Conservation (phyloP, 1,140 invertebrate genomes). For the Anastatus disparis region DNA sequence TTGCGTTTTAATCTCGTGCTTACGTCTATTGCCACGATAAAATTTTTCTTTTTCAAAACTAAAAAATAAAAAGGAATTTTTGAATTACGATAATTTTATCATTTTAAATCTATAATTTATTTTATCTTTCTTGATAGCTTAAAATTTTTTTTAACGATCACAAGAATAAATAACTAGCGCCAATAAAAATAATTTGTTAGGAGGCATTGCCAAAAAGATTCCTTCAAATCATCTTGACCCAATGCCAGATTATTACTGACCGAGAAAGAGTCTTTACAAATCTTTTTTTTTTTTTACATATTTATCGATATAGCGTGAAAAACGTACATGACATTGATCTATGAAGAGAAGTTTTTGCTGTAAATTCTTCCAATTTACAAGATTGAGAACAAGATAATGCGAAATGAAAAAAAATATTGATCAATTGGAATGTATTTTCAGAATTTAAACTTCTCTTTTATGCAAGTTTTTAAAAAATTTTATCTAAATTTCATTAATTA, state of each 20-base stretch:
- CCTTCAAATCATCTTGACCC: conserved; percentile 37
- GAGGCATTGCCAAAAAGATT: conserved; percentile 38
- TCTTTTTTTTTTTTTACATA: neutral
- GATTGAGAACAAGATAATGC: neutral
- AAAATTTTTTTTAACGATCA: conserved; percentile 31
- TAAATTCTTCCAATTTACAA: conserved; percentile 15
- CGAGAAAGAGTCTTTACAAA: conserved; percentile 20
- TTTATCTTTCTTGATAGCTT: conserved; percentile 10
- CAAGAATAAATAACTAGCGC: conserved; percentile 29
- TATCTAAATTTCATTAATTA: too few relatives aligned
- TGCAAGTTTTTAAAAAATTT: too few relatives aligned
- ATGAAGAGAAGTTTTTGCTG: conserved; percentile 28
- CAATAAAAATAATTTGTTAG: conserved; percentile 39
- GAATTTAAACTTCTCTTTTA: too few relatives aligned
- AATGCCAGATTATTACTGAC: conserved; percentile 36
- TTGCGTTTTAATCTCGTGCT: conserved; percentile 46
- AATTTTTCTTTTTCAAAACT: neutral
- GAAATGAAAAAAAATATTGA: neutral
- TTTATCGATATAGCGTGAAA: neutral
- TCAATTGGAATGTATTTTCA: too few relatives aligned
- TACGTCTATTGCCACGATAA: conserved; percentile 35
- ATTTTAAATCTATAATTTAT: conserved; percentile 10
- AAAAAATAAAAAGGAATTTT: too few relatives aligned
- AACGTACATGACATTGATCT: conserved; percentile 25
- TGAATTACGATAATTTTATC: conserved; percentile 10